phyloP scores from a whole-genome alignment of 2,113 vertebrate genomes.

The Columba janthina region DNA sequence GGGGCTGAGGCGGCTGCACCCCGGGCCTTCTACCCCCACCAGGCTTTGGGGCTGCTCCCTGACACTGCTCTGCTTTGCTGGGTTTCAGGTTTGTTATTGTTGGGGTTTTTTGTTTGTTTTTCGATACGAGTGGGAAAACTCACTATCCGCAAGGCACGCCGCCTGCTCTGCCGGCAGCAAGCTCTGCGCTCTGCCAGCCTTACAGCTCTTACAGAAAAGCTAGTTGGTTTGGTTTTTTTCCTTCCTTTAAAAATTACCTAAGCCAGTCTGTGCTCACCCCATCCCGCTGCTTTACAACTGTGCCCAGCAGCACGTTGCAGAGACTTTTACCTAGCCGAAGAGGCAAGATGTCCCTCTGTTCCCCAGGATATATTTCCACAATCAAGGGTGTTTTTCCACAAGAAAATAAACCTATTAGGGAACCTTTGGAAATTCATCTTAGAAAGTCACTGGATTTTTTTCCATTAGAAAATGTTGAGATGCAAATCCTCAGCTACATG shows the following conservation, averaged over 20 bases:
- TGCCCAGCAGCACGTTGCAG: neutral
- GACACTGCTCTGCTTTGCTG: neutral
- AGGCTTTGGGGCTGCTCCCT: neutral
- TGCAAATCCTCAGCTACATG: neutral
- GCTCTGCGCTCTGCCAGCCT: fast-evolving
- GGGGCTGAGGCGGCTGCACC: neutral
- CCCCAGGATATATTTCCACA: neutral
- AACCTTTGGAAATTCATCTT: neutral
- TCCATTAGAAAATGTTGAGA: neutral
- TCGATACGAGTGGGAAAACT: neutral
- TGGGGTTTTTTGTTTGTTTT: too few relatives aligned
- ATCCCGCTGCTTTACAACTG: neutral
- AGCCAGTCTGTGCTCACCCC: neutral
- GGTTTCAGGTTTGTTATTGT: neutral
- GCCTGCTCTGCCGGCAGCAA: neutral
- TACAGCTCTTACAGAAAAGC: fast-evolving
- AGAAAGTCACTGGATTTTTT: neutral
- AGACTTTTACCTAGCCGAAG: neutral
- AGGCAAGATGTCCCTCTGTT: neutral
- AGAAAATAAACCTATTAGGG: neutral
- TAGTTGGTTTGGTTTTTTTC: too few relatives aligned
- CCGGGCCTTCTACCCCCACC: neutral
- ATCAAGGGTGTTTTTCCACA: neutral
- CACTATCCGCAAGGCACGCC: fast-evolving
- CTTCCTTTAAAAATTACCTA: neutral